Base-by-base conservation (phyloP, 2,888 invertebrate genomes). In the Watsonalla binaria region DNA sequence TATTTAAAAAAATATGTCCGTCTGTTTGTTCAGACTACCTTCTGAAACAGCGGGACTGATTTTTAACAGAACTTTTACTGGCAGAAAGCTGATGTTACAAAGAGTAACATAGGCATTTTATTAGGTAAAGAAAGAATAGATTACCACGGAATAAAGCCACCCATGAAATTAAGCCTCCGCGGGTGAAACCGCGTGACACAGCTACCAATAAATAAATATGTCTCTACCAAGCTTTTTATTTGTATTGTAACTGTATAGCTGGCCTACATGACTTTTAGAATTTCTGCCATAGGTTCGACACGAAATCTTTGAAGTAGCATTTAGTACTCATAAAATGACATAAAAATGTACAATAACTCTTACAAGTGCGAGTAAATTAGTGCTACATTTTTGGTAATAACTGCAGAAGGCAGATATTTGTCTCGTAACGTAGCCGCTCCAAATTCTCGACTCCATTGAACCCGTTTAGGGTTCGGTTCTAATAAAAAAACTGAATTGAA, bases 401-500 rank as follows among this genome's bases (percentile, higher is more conserved):
- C 8, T 8, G 2, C 42, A 42, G 15, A 15, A 37, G 49, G 37
- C 37, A 49, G 37, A 42, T 42, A 14, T 49, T 37, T 9, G 49
- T 49, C 49, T 37, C 37, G 37, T 39, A 14, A 39, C 49, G 37
- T 53, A 58, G 72, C 73, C 67, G 70, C 73, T 72, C 65, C 59
- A 67, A 70, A 65, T 68, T 65, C 72, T 70, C 73, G 73, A 74
- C 74, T 79, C 74, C 83, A 82, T 81, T 84, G 81, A 83, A 83
- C 82, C 73, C 82, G 80, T 79, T 82, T 80, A 79, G 74, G 80
- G 78, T 79, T 79, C 76, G 76, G 74, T 76, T 84, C 77, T 78
- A 79, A 86, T 83, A 89, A 88, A 87, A 86, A 84, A 54, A 58
- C 78, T 78, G 82, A 84, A 84, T 87, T 82, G 88, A 89, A 84